Conservation (phyloP, 53 echinoderm and acorn worm species). For the Stichopus horrens region DNA sequence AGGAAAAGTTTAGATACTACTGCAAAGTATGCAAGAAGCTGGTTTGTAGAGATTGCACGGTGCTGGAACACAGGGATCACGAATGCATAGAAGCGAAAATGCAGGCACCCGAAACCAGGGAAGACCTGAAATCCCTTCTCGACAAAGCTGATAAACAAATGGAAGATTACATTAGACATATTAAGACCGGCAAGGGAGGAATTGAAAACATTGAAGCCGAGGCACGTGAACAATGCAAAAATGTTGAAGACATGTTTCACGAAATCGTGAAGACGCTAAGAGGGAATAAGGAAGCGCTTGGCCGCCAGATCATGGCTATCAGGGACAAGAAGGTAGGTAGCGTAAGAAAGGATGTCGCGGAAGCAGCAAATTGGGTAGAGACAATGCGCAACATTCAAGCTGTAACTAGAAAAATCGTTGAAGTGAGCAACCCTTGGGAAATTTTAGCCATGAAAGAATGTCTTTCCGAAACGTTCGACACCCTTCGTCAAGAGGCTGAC, state of each 20-base stretch:
- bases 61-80: conserved; percentile 53
- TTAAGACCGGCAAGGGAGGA: background rate
- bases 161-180: background rate
- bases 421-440: conserved; percentile 33
- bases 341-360: background rate
- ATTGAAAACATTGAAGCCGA: background rate
- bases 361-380: conserved; percentile 2
- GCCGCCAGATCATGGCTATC: background rate
- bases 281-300: conserved; percentile 23
- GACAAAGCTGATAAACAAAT: conserved; percentile 19
- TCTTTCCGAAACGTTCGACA: background rate
- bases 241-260: conserved; percentile 13
- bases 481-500: background rate
- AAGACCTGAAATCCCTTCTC: background rate
- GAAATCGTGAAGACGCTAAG: conserved; percentile 3
- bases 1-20: conserved; percentile 44
- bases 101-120: conserved; percentile 4
- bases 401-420: conserved; percentile 28
- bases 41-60: conserved; percentile 53
- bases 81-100: conserved; percentile 49
- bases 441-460: background rate
- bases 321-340: conserved; percentile 1
- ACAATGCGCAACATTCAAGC: conserved; percentile 14
- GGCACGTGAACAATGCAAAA: conserved; percentile 19
- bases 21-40: conserved; percentile 31